Evolutionary conservation across 2,888 invertebrate species (phyloP).

Genomic region (Aelia acuminata): DNA sequence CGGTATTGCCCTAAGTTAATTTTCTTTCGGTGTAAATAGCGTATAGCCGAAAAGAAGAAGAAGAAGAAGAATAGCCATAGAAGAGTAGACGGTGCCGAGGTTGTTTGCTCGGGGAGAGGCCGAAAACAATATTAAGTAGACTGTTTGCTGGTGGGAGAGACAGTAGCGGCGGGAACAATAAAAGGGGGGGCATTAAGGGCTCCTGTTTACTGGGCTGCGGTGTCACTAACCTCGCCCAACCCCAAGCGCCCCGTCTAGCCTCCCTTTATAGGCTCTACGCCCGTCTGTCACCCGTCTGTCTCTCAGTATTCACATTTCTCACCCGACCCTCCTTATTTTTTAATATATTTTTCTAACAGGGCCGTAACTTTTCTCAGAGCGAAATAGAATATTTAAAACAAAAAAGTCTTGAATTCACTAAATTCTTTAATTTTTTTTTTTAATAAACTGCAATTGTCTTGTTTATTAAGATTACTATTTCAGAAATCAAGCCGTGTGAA

Average conservation of each 20-base stretch:
- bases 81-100: neutral
- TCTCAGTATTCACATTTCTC: neutral
- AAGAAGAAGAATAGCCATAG: neutral
- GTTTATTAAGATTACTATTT: too few species aligned
- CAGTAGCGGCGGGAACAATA: neutral
- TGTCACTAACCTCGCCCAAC: conserved; percentile 31
- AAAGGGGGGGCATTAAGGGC: neutral
- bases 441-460: too few species aligned
- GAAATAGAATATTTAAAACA: too few species aligned
- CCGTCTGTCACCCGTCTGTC: neutral
- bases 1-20: neutral
- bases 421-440: too few species aligned
- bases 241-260: neutral
- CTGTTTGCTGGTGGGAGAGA: neutral
- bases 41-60: conserved; percentile 5
- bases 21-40: conserved; percentile 12
- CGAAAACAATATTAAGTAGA: conserved; percentile 35
- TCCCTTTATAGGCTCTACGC: neutral
- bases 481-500: too few species aligned
- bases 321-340: neutral
- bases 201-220: neutral
- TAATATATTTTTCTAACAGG: neutral
- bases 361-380: neutral
- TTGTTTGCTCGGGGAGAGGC: neutral
- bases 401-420: too few species aligned